Base-by-base conservation (phyloP, 2,888 invertebrate species). In the Entomobrya proxima region DNA sequence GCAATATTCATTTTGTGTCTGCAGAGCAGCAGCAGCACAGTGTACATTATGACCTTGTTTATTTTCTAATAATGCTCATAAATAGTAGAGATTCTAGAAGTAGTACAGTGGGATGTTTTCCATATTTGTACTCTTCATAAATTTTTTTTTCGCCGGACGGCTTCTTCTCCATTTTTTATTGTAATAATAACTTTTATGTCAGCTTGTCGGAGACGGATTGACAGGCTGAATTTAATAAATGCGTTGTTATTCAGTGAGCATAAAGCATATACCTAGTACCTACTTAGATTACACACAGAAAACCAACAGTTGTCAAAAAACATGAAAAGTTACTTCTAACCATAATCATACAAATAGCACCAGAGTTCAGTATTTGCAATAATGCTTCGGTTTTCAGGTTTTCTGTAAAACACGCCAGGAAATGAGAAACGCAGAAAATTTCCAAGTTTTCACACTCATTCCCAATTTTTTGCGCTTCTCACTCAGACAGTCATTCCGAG, bases 381-480 rank as follows among this genome's bases (percentile, higher is more conserved):
- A 27, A 37, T 11, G 21, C 35, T 37, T 9, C 32, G 32, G 35
- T 9, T 64, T 30, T 64, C 37, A 64, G n/a, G 18, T 7, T 52
- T 52, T 15, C 21, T 52, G 32, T 37, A 64, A 18, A 64, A 37
- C 7, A 35, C 64, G n/a, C 9, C 4, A 18, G 7, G 18, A 6
- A 18, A n/a, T 35, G 18, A 37, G 35, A 32, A 9, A 64, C n/a
- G n/a, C n/a, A 13, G 35, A 27, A 64, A 37, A 64, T 35, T 32
- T 32, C n/a, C 13, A 37, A 37, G 21, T 18, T 64, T 64, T n/a
- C n/a, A n/a, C n/a, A 21, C 47, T 72, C 72, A 72, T 72, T 72
- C 47, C 30, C 44, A 72, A 47, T 47, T 72, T 72, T 72, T 72
- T 72, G 72, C 72, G 72, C 72, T 72, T 72, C 47, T 72, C 47